These are phyloP conservation scores for Bombycilla garrulus DNA, from an alignment of 2,113 vertebrate species.

Conservation along the genomic window DNA sequence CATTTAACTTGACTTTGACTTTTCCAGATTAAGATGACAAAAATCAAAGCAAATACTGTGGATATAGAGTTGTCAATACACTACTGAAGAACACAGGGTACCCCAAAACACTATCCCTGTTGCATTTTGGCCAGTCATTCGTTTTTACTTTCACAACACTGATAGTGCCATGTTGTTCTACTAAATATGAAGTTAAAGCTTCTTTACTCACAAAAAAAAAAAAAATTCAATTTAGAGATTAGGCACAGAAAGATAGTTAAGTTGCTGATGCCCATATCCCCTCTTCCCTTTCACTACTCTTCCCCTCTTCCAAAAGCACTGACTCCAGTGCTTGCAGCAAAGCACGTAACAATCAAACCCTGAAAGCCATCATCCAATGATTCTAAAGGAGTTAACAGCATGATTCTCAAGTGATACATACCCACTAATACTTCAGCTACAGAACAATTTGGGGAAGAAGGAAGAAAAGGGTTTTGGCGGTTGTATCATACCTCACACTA, in stretches of 20 bases:
- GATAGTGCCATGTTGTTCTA: background rate
- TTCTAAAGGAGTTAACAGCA: background rate
- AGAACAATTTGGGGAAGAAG: background rate
- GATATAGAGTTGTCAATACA: background rate
- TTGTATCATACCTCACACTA: background rate
- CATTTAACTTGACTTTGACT: background rate
- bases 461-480: background rate
- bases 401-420: background rate
- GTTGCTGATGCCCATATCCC: background rate
- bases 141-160: background rate
- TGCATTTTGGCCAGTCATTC: background rate
- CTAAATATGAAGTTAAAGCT: background rate
- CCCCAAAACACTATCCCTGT: background rate
- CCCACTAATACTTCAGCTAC: background rate
- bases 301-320: background rate
- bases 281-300: background rate
- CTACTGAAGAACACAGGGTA: background rate
- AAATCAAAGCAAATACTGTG: background rate
- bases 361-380: background rate
- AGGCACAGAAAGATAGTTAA: background rate
- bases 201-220: background rate
- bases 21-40: background rate
- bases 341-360: background rate
- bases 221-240: background rate
- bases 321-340: background rate